A percentile compares a stretch with the other conserved stretches of the same genome.
Conservation (phyloP, 2,797 vertebrate species). For the Strix occidentalis region DNA sequence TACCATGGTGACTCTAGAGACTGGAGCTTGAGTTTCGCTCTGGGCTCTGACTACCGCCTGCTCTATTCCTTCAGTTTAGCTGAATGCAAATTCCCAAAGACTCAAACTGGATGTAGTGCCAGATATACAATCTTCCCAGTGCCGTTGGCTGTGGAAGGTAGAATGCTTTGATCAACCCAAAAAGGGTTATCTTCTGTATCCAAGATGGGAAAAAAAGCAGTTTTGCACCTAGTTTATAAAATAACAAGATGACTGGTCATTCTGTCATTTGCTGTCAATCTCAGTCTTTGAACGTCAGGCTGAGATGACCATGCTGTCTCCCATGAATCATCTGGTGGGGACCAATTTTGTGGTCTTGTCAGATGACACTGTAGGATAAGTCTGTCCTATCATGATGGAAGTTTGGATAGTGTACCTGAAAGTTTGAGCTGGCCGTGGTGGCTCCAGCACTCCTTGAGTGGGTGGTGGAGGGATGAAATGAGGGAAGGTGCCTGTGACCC, state of each 20-base stretch:
- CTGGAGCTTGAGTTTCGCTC: not conserved
- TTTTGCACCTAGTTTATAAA: not conserved
- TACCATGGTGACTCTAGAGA: not conserved
- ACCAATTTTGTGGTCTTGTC: not conserved
- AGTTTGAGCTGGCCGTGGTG: not conserved
- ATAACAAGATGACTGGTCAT: not conserved
- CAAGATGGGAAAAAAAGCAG: not conserved
- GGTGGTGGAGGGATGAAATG: too few species aligned
- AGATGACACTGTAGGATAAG: too few species aligned
- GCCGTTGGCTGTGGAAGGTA: not conserved
- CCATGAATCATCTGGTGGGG: not conserved
- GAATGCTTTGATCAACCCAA: not conserved
- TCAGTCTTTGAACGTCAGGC: not conserved
- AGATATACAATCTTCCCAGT: not conserved
- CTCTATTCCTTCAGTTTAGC: not conserved
- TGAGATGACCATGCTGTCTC: accelerated
- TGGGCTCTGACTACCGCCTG: not conserved
- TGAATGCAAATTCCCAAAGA: not conserved
- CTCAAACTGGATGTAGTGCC: not conserved
- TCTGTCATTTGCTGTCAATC: not conserved
- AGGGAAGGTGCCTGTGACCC: not conserved
- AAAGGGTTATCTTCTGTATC: not conserved
- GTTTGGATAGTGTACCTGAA: not conserved
- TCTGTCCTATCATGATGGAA: not conserved
- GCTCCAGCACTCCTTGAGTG: too few species aligned